Evolutionary conservation across 1,140 invertebrate genomes (phyloP), one percentile per base, ranked within the genome.

Genomic region (Trachelipus rathkii): DNA sequence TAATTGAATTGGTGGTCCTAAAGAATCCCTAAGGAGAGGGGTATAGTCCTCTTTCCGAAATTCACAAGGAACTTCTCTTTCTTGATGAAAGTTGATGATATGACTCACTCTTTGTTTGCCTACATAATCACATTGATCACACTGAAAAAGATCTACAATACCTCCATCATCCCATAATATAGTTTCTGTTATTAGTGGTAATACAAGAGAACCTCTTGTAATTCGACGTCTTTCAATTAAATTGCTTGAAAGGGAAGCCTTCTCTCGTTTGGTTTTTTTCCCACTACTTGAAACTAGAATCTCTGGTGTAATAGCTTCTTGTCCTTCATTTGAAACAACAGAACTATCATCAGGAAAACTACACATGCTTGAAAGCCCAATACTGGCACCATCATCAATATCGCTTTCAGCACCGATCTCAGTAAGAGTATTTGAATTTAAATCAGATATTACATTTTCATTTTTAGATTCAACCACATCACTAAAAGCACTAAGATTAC

Each of bases 31-130:
- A 13, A 81, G 74, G 0, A 81, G 75, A 44, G 74, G 70, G 23
- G 46, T 67, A 24, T 80, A 76, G 23, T 82, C 78, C 75, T 81
- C 78, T 23, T 80, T 77, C 13, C 76, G 75, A 45, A 80, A 79
- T 23, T 79, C 75, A 79, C 79, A 81, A 11, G 90, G 84, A 15
- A 91, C 87, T 84, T 92, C 91, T 33, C 85, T 85, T 50, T 87
- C 86, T 4, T 88, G 87, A 84, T 92, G 91, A 75, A 84, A 83
- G 7, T 84, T 84, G 78, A 88, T 88, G 77, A 90, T 91, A 85
- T 92, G 91, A 60, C 86, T 84, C 0, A 91, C 88, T 24, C 92
- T 90, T 53, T 88, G 87, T 71, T 86, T 86, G 0, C 90, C 89
- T 45, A 81, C 84, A 78, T 88, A 90, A 0, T 82, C 73, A 82